These are phyloP conservation scores for Rhinatrema bivittatum DNA, from an alignment of 2,797 vertebrate genomes.

Conservation along the genomic window DNA sequence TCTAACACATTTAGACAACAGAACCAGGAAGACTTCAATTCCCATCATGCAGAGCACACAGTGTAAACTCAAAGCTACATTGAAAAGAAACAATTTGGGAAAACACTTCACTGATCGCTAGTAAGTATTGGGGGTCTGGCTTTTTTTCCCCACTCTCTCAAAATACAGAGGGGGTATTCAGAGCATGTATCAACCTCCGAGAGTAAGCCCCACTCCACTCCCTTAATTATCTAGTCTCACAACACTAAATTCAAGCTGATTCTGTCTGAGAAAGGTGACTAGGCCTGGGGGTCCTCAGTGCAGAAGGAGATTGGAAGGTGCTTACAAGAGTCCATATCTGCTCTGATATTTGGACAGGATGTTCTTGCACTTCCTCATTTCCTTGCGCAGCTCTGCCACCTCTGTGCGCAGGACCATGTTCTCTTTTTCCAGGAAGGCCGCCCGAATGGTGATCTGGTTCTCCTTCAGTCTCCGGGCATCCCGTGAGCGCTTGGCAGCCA, in stretches of 20 bases:
- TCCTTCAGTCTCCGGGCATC: slow-evolving; percentile 93
- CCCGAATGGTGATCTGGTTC: slow-evolving; percentile 96
- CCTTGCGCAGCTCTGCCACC: slow-evolving; percentile 88
- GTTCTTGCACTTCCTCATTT: slow-evolving; percentile 89
- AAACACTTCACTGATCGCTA: no score
- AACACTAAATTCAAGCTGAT: slow-evolving; percentile 26
- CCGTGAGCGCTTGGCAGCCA: slow-evolving; percentile 92
- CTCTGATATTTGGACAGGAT: slow-evolving; percentile 84
- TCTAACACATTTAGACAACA: no score
- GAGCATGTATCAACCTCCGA: no score
- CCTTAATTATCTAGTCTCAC: no score
- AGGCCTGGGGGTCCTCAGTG: slow-evolving; percentile 25
- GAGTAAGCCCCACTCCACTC: no score
- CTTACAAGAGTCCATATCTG: slow-evolving; percentile 91
- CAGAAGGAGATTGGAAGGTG: slow-evolving; percentile 28
- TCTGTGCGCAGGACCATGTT: slow-evolving; percentile 90
- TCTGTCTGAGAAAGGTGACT: background rate
- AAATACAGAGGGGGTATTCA: no score
- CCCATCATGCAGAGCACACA: no score
- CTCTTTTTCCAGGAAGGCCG: slow-evolving; percentile 92
- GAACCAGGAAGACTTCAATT: no score
- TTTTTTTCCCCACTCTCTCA: no score
- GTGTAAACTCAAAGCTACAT: no score
- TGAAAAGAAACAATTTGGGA: no score
- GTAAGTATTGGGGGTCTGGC: no score